Conservation (phyloP, 2,113 vertebrate genomes). For the Lepus americanus region DNA sequence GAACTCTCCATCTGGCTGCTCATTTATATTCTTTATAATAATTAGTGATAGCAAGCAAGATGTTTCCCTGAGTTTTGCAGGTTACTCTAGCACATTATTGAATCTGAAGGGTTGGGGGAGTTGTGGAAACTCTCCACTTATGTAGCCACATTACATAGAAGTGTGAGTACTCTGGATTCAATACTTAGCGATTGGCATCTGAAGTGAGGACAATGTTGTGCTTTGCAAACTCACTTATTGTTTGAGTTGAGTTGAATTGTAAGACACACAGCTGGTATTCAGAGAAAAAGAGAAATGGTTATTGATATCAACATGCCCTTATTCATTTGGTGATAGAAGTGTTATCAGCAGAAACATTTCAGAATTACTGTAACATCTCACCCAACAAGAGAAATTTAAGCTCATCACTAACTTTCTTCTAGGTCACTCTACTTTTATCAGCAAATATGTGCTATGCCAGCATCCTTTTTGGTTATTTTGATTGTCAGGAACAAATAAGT, state of each 20-base stretch:
- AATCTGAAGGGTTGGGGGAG: not conserved
- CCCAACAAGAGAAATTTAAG: not conserved
- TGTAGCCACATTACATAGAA: not conserved
- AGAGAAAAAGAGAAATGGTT: not conserved
- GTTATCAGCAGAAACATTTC: not conserved
- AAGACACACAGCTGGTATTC: not conserved
- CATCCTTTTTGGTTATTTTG: not conserved
- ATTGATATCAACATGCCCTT: not conserved
- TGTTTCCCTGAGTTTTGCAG: not conserved
- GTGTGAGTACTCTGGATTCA: not conserved
- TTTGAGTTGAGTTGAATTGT: not conserved
- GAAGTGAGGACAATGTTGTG: not conserved
- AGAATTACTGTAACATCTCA: not conserved
- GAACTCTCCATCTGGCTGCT: not conserved
- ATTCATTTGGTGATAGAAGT: not conserved
- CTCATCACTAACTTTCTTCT: not conserved
- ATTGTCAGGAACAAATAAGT: not conserved
- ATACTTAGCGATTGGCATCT: not conserved
- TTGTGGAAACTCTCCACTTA: not conserved
- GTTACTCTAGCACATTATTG: not conserved
- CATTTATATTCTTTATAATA: not conserved
- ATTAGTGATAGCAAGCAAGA: not conserved
- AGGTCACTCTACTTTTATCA: not conserved
- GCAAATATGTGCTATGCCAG: not conserved
- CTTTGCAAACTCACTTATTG: not conserved